Percentiles rank a stretch among this genome's conserved stretches.
Evolutionary conservation across 2,888 invertebrate genomes (phyloP).

Genomic region (Notodonta ziczac): DNA sequence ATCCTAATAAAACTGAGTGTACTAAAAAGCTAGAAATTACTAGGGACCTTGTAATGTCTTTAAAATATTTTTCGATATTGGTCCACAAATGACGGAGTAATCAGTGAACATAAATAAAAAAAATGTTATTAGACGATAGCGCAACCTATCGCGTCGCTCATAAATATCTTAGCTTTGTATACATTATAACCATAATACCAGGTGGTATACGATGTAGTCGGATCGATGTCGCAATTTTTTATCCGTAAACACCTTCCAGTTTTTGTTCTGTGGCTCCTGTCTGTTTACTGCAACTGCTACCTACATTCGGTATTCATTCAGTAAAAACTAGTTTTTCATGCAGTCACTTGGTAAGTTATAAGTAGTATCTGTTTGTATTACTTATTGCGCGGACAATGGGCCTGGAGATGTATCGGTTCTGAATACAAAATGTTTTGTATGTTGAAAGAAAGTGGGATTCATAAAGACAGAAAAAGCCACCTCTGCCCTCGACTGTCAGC

Average conservation of each 20-base stretch:
- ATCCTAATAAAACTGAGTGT: too few species aligned
- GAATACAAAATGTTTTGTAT: not conserved
- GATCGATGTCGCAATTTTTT: conserved; percentile 3
- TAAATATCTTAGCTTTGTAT: not conserved
- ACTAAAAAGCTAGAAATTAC: too few species aligned
- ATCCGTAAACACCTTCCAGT: conserved; percentile 6
- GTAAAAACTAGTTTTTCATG: conserved; percentile 5
- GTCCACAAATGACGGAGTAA: too few species aligned
- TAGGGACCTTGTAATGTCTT: too few species aligned
- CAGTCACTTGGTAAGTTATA: not conserved
- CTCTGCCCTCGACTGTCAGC: too few species aligned
- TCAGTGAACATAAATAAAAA: too few species aligned
- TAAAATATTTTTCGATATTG: too few species aligned
- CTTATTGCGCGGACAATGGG: not conserved
- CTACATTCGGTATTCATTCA: not conserved
- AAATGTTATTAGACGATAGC: not conserved
- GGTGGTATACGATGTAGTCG: not conserved
- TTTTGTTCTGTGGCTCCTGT: conserved; percentile 6
- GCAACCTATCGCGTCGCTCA: not conserved
- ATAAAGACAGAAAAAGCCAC: too few species aligned
- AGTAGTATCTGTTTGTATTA: not conserved
- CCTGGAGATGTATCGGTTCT: not conserved
- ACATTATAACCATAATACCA: not conserved
- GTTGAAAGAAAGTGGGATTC: too few species aligned
- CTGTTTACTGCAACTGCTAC: not conserved